Percentiles rank a stretch among this genome's conserved stretches.
These are phyloP conservation scores for Caranx ignobilis DNA, from an alignment of 2,113 vertebrate genomes.

Conservation along the genomic window DNA sequence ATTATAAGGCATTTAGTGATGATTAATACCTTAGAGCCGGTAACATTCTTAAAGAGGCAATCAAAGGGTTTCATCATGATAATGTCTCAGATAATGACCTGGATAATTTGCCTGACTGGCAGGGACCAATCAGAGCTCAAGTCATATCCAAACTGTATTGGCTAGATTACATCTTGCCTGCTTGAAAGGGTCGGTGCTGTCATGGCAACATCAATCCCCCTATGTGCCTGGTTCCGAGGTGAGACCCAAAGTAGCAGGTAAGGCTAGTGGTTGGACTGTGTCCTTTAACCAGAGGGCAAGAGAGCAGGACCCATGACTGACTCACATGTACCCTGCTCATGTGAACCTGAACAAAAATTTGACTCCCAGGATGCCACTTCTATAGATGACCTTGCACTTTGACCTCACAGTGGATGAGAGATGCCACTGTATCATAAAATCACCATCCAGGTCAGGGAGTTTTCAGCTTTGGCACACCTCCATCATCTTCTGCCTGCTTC, in stretches of 20 bases:
- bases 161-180: conserved; percentile 5
- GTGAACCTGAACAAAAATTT: conserved; percentile 16
- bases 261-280: conserved; percentile 29
- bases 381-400: conserved; percentile 9
- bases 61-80: conserved; percentile 46
- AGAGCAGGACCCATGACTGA: conserved; percentile 16
- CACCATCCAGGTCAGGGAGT: neutral
- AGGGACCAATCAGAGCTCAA: conserved; percentile 27
- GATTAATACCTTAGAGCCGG: conserved; percentile 47
- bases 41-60: conserved; percentile 53
- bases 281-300: conserved; percentile 34
- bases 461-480: conserved; percentile 3
- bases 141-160: neutral
- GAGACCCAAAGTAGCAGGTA: neutral
- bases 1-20: conserved; percentile 59
- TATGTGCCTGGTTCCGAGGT: conserved; percentile 8
- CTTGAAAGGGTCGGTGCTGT: conserved; percentile 34
- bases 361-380: neutral
- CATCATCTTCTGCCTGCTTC: neutral
- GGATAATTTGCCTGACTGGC: conserved; percentile 62
- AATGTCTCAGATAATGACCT: conserved; percentile 59
- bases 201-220: conserved; percentile 35
- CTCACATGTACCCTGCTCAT: conserved; percentile 19
- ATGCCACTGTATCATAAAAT: neutral
- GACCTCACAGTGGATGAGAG: neutral